Conservation (phyloP, 2,113 vertebrate genomes). For the Anhinga rufa region DNA sequence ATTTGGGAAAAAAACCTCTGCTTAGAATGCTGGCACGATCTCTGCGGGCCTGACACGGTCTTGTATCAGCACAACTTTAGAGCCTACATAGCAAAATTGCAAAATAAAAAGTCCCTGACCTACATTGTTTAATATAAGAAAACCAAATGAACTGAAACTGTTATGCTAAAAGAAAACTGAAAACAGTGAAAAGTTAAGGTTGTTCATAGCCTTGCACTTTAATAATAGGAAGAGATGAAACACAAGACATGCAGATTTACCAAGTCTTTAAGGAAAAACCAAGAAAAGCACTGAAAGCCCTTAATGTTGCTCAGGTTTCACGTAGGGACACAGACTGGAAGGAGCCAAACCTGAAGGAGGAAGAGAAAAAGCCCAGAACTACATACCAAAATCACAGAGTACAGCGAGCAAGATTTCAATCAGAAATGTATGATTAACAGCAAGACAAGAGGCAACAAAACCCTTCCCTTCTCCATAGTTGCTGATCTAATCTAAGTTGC, state of each 20-base stretch:
- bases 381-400: slow-evolving; percentile 73
- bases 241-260: slow-evolving; percentile 91
- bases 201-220: slow-evolving; percentile 58
- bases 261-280: slow-evolving; percentile 98
- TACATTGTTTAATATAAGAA: background rate
- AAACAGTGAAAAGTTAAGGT: slow-evolving; percentile 33
- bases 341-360: slow-evolving; percentile 97
- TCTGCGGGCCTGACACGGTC: background rate
- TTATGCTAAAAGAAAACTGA: slow-evolving; percentile 46
- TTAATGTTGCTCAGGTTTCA: slow-evolving; percentile 99
- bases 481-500: background rate
- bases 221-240: slow-evolving; percentile 68
- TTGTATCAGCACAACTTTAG: background rate
- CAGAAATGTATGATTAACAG: slow-evolving; percentile 29
- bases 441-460: slow-evolving; percentile 29
- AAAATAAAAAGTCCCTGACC: background rate
- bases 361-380: slow-evolving; percentile 87
- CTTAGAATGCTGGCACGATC: background rate
- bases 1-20: background rate
- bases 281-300: slow-evolving; percentile 97
- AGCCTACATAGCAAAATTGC: background rate
- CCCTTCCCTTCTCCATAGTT: background rate
- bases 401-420: slow-evolving; percentile 67
- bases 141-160: background rate
- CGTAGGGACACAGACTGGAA: slow-evolving; percentile 98